Evolutionary conservation across 2,113 vertebrate genomes (phyloP).

Genomic region (Lepisosteus osseus): DNA sequence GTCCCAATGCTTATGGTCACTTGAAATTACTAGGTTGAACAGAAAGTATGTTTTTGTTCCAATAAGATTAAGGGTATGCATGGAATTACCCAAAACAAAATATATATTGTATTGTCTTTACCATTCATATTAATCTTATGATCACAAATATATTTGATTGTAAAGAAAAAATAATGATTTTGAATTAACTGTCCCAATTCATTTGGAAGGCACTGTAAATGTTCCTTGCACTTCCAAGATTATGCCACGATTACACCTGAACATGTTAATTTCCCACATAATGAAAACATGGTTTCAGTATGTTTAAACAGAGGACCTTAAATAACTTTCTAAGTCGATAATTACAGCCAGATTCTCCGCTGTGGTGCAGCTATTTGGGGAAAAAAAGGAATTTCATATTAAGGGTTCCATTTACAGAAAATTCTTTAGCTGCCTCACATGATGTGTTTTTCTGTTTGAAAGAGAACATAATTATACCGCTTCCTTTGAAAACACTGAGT

Average conservation of each 20-base stretch:
- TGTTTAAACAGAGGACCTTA: constrained; percentile 26
- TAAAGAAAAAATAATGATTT: no score
- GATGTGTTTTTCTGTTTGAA: constrained; percentile 4
- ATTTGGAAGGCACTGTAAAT: no score
- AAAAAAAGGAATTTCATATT: constrained; percentile 13
- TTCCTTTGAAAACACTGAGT: not conserved
- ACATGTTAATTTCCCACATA: not conserved
- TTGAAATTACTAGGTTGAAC: no score
- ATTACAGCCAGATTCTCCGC: constrained; percentile 34
- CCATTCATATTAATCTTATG: no score
- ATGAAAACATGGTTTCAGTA: constrained; percentile 19
- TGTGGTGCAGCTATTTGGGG: constrained; percentile 16
- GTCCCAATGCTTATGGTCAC: no score
- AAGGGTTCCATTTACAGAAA: constrained; percentile 13
- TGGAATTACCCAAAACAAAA: no score
- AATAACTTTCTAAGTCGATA: constrained; percentile 30
- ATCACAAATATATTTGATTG: no score
- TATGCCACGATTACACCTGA: constrained; percentile 10
- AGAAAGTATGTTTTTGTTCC: no score
- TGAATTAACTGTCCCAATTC: no score
- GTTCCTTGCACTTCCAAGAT: no score
- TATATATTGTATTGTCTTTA: no score
- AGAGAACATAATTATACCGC: constrained; percentile 10
- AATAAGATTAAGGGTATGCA: no score
- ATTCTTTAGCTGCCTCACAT: constrained; percentile 8